These are phyloP conservation scores for Listrodromus nycthemerus DNA, from an alignment of 2,888 invertebrate genomes.

Conservation along the genomic window DNA sequence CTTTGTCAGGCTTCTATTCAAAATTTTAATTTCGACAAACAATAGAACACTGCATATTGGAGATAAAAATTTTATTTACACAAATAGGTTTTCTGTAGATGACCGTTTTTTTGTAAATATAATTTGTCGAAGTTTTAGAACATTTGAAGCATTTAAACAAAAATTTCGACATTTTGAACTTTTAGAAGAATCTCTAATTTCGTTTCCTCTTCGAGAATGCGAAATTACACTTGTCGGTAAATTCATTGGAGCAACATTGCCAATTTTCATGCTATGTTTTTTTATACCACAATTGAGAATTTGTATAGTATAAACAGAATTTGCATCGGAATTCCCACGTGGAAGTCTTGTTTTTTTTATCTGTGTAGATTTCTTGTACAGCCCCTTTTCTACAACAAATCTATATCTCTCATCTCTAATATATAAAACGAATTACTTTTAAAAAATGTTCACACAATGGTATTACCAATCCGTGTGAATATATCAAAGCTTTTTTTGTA, in stretches of 20 bases:
- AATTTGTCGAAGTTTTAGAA: too few species aligned
- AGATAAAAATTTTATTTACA: too few species aligned
- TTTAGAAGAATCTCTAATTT: not conserved
- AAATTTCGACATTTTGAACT: too few species aligned
- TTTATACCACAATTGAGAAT: slow-evolving; percentile 38
- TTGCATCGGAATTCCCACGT: slow-evolving; percentile 20
- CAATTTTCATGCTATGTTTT: not conserved
- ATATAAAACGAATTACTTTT: slow-evolving; percentile 2
- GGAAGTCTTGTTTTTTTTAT: not conserved
- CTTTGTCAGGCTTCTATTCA: too few species aligned
- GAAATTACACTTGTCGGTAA: not conserved
- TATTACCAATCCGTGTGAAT: not conserved
- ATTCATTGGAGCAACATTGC: not conserved
- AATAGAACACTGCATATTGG: too few species aligned
- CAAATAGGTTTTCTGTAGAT: too few species aligned
- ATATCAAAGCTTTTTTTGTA: slow-evolving; percentile 26
- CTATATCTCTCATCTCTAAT: not conserved
- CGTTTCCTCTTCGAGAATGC: not conserved
- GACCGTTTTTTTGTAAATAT: too few species aligned
- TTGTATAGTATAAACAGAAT: slow-evolving; percentile 35
- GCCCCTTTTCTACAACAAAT: slow-evolving; percentile 10
- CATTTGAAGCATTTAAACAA: too few species aligned
- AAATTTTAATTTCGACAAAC: too few species aligned
- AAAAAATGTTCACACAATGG: not conserved
- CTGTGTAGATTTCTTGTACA: slow-evolving; percentile 27